Base-by-base conservation (phyloP, 2,797 vertebrate species). In the Fringilla coelebs region DNA sequence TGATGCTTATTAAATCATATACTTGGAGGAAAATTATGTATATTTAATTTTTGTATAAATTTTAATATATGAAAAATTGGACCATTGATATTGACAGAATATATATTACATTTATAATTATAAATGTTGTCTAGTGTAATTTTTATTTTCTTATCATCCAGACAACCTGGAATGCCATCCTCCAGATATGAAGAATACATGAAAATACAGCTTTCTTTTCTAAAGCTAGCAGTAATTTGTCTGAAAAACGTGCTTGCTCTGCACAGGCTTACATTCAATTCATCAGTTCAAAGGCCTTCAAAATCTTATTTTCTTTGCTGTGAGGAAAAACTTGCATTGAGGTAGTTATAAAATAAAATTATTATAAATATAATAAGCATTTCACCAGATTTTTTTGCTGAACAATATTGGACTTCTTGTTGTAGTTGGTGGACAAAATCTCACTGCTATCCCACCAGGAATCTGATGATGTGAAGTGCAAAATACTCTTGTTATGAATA, bases 11-110 rank as follows among this genome's bases (percentile, higher is more conserved):
- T 68, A 62, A 92, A 75, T 81, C 4, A 10, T 45, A 52, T 71
- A 82, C 10, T 67, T 67, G 12, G 6, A 10, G 9, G 5, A 0
- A 1, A 49, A 45, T 46, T 12, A n/a, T 10, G 7, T 11, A 15
- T 17, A 76, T 78, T 68, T 76, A 3, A 41, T 36, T 92, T 70
- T 52, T 57, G 10, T 60, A 17, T 67, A 68, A 32, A n/a, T 48
- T 54, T 11, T 22, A 75, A 73, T 28, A 72, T 13, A 62, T 51
- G 58, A 87, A 79, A 15, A 11, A 40, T 52, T 61, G 71, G 3
- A 68, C 5, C n/a, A 43, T 43, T 28, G 7, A 3, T 63, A 63
- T 20, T 79, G 51, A 31, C 7, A 48, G 32, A 70, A 38, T 43
- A 34, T 36, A 11, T 51, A 38, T 51, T 51, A 34, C 4, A 51